Conservation (phyloP, 1,140 invertebrate genomes). For the Leptonema lineaticorne region DNA sequence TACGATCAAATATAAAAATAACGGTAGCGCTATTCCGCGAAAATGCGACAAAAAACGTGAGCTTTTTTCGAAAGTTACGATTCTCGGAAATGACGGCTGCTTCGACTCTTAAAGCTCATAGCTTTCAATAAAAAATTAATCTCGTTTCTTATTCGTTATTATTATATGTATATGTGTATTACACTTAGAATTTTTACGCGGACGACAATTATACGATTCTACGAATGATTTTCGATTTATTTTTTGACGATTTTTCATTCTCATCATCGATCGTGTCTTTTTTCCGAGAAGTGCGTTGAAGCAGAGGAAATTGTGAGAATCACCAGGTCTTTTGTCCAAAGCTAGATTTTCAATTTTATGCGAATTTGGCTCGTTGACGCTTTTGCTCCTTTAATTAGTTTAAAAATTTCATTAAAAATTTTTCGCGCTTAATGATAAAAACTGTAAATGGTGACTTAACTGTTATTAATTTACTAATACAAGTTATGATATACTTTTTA, state of each 20-base stretch:
- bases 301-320: not conserved
- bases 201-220: slow-evolving; percentile 13
- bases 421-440: too few relatives aligned
- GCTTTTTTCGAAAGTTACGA: not conserved
- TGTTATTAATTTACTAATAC: too few relatives aligned
- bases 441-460: too few relatives aligned
- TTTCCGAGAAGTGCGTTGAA: slow-evolving; percentile 2
- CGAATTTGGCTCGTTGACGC: too few relatives aligned
- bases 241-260: not conserved
- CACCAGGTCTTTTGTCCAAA: too few relatives aligned
- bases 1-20: slow-evolving; percentile 12
- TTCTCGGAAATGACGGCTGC: not conserved
- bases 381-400: too few relatives aligned
- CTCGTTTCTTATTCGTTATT: not conserved
- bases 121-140: slow-evolving; percentile 5
- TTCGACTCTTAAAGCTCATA: slow-evolving; percentile 9
- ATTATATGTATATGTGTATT: too few relatives aligned
- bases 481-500: too few relatives aligned
- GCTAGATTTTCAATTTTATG: not conserved
- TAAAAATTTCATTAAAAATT: too few relatives aligned
- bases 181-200: too few relatives aligned
- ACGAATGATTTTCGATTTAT: not conserved
- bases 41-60: not conserved
- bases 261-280: too few relatives aligned
- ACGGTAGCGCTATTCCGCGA: slow-evolving; percentile 3